Evolutionary conservation across 2,797 vertebrate species (phyloP).

Genomic region (Ispidina picta): DNA sequence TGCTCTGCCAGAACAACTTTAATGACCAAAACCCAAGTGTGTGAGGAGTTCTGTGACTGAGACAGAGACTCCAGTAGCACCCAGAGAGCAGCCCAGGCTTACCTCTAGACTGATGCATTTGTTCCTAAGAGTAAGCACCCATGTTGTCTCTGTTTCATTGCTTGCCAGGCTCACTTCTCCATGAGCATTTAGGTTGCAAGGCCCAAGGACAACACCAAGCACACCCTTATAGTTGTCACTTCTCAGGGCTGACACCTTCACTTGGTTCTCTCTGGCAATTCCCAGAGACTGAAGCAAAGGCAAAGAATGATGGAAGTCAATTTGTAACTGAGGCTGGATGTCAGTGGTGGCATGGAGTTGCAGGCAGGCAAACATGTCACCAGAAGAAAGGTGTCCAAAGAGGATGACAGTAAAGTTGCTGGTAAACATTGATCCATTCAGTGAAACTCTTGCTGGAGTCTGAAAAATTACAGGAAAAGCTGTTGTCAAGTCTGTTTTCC

Average conservation of each 20-base stretch:
- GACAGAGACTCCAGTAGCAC: background rate
- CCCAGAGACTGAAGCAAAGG: conserved; percentile 68
- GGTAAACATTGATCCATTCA: conserved; percentile 75
- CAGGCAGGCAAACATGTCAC: conserved; percentile 49
- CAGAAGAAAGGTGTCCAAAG: conserved; percentile 51
- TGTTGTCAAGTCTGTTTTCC: background rate
- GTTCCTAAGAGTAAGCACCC: conserved; percentile 73
- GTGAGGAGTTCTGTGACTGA: background rate
- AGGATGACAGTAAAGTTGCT: conserved; percentile 63
- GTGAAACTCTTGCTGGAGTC: conserved; percentile 67
- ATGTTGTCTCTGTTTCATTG: conserved; percentile 51
- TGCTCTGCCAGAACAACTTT: background rate
- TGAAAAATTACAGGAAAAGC: conserved; percentile 50
- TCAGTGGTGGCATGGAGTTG: conserved; percentile 49
- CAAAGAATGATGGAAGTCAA: conserved; percentile 74
- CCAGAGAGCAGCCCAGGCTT: background rate
- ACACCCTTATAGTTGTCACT: conserved; percentile 35
- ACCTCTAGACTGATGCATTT: conserved; percentile 81
- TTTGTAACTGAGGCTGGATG: conserved; percentile 59
- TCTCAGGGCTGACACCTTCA: conserved; percentile 58
- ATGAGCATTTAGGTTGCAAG: conserved; percentile 71
- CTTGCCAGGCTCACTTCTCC: conserved; percentile 40
- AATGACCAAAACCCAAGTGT: background rate
- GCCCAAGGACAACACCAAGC: conserved; percentile 75
- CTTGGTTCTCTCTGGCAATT: conserved; percentile 66